phyloP scores from a whole-genome alignment of 2,113 vertebrate species.

The Mormyrus iriodes region DNA sequence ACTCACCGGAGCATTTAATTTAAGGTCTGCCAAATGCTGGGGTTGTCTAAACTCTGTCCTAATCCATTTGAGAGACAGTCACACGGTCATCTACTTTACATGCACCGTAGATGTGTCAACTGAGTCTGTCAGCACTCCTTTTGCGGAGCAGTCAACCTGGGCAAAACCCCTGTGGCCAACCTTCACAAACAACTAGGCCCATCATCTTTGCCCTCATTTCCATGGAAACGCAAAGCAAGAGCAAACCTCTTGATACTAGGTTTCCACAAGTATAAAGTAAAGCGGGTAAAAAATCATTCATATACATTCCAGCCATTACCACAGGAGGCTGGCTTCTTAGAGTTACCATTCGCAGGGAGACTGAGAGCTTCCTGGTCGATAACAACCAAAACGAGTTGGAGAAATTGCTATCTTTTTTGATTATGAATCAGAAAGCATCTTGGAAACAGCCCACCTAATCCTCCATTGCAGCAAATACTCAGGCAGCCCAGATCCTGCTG shows the following conservation, averaged over 20 bases:
- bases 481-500: background rate
- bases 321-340: constrained; percentile 43
- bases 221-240: constrained; percentile 42
- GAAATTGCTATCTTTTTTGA: constrained; percentile 47
- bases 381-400: constrained; percentile 51
- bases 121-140: constrained; percentile 29
- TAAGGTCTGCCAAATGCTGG: background rate
- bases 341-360: constrained; percentile 51
- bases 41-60: background rate
- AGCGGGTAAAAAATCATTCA: constrained; percentile 34
- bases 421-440: constrained; percentile 27
- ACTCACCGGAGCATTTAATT: background rate
- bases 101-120: background rate
- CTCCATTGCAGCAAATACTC: constrained; percentile 23
- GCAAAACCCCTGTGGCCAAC: constrained; percentile 31
- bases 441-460: constrained; percentile 32
- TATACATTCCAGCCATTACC: constrained; percentile 40
- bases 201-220: constrained; percentile 40
- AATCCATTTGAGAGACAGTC: background rate
- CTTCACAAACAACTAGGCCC: constrained; percentile 36
- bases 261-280: constrained; percentile 15
- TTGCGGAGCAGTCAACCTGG: constrained; percentile 32
- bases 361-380: constrained; percentile 57
- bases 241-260: constrained; percentile 34
- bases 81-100: background rate